Evolutionary conservation across 2,797 vertebrate genomes (phyloP), one percentile per base, ranked within the genome.

Genomic region (Sus cebifrons): DNA sequence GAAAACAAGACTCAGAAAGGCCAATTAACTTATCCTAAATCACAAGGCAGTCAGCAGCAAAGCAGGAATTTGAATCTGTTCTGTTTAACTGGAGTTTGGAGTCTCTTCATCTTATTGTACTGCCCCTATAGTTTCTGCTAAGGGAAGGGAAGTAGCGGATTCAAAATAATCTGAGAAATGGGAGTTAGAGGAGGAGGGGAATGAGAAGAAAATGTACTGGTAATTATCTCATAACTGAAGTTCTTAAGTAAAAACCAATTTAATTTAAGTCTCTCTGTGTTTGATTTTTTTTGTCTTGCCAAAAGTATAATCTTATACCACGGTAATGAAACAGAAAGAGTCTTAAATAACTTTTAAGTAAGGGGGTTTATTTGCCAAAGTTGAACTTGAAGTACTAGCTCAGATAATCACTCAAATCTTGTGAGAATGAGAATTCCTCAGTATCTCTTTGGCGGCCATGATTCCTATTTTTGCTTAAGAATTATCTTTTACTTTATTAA

Each of bases 401-500:
- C 60, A 81, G 25, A 86, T 4, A 81, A 21, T 91, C 40, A 44
- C 49, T 90, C 71, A 52, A 82, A n/a, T 93, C 56, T 67, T 89
- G 0, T 54, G 54, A 79, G 77, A 96, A 87, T 60, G 40, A 60
- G 21, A 20, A 20, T 58, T 75, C 29, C 29, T 91, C 17, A 29
- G 18, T 44, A 71, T 86, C 29, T 74, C 82, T 90, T 70, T 95
- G 62, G 60, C 75, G 65, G 60, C n/a, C 8, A 70, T 86, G 54
- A 82, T 84, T 92, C 56, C 36, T 75, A 73, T 90, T 81, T 77
- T 65, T 65, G 75, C 27, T 67, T 84, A 75, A 91, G 60, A 93
- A 87, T 94, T 79, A 71, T 6, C 73, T 77, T 94, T 92, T 62
- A 49, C 36, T 95, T 88, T 96, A 86, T 94, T 86, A 86, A 83